phyloP scores from a whole-genome alignment of 2,797 vertebrate species.

The Siniperca obscura region DNA sequence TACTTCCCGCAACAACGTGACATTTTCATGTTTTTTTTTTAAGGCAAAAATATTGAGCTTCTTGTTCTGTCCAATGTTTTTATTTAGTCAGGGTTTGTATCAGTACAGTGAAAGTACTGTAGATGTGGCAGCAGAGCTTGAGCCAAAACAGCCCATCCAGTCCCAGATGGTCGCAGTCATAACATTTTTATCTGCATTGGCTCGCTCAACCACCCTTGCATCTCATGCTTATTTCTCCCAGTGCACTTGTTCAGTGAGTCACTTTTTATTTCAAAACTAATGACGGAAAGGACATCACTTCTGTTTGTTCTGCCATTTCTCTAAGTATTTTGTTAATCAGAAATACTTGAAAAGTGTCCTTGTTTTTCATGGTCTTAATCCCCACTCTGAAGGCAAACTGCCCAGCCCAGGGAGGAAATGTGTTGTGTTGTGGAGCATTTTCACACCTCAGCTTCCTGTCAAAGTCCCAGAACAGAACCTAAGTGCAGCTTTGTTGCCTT shows the following conservation, averaged over 20 bases:
- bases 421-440: conserved; percentile 9
- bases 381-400: background rate
- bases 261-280: background rate
- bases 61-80: background rate
- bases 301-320: conserved; percentile 4
- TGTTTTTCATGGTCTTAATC: background rate
- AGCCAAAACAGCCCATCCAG: conserved; percentile 13
- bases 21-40: background rate
- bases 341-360: background rate
- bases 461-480: conserved; percentile 5
- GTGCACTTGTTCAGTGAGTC: conserved; percentile 14
- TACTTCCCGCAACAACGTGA: background rate
- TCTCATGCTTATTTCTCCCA: conserved; percentile 18
- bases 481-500: background rate
- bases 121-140: background rate
- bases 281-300: background rate
- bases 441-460: conserved; percentile 28
- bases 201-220: conserved; percentile 10
- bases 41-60: background rate
- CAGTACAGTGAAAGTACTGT: background rate
- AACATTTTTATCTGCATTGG: conserved; percentile 27
- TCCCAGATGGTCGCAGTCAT: conserved; percentile 42
- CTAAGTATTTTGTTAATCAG: background rate
- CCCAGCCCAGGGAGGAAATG: too few relatives aligned
- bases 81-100: background rate